phyloP scores from a whole-genome alignment of 2,113 vertebrate genomes.

The Salvator merianae region DNA sequence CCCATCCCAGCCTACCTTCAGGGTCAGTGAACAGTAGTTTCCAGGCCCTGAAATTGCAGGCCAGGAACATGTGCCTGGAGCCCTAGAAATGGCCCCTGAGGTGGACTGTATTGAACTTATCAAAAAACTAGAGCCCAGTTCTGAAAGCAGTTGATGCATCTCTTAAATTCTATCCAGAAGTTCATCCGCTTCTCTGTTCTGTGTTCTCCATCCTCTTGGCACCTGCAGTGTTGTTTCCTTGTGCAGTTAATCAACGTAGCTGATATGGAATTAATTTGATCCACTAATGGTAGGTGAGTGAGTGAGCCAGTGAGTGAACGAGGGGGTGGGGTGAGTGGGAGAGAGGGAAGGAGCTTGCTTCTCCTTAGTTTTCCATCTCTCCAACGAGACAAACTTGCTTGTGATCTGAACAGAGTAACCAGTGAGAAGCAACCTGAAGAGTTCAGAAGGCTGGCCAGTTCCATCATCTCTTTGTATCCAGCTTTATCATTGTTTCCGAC shows the following conservation, averaged over 20 bases:
- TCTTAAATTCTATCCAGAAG: not conserved
- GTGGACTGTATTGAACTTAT: too few relatives aligned
- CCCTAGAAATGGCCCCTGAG: too few relatives aligned
- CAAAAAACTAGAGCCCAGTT: not conserved
- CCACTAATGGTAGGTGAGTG: constrained; percentile 8
- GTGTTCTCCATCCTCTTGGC: not conserved
- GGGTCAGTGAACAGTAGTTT: too few relatives aligned
- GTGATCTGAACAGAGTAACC: constrained; percentile 17
- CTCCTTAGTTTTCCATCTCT: constrained; percentile 20
- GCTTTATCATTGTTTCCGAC: not conserved
- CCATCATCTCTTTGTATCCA: not conserved
- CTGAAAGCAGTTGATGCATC: not conserved
- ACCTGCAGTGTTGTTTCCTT: not conserved
- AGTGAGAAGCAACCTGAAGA: not conserved
- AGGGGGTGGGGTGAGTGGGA: not conserved
- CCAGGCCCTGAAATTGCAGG: too few relatives aligned
- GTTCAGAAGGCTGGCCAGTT: not conserved
- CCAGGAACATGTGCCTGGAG: too few relatives aligned
- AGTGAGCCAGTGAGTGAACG: not conserved
- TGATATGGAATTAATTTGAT: constrained; percentile 12
- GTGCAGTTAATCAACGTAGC: not conserved
- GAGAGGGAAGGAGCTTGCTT: constrained; percentile 26
- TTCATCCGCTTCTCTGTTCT: not conserved
- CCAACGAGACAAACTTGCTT: constrained; percentile 19
- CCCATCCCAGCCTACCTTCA: too few relatives aligned